Conservation (phyloP, 1,140 invertebrate genomes). For the Saccostrea cuccullata region DNA sequence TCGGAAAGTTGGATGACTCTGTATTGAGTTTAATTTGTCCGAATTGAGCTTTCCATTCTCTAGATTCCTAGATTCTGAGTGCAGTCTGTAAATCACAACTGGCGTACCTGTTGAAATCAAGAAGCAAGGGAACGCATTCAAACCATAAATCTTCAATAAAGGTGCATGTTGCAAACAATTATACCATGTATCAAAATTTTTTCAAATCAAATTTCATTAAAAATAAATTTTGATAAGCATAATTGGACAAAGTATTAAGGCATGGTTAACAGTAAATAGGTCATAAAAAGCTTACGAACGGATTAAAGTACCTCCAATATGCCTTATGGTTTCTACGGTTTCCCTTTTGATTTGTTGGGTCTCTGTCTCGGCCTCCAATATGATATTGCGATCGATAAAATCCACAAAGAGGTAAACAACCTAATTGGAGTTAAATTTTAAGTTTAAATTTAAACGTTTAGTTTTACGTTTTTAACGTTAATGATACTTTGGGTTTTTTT, state of each 20-base stretch:
- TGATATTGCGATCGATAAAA: not conserved
- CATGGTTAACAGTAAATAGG: not conserved
- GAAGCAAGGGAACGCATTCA: not conserved
- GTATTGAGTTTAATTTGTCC: not conserved
- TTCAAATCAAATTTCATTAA: not conserved
- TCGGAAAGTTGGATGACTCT: not conserved
- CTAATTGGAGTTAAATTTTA: not conserved
- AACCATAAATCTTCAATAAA: not conserved
- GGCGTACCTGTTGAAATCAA: not conserved
- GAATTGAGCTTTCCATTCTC: not conserved
- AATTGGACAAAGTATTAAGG: not conserved
- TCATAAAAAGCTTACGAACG: not conserved
- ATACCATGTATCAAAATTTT: not conserved
- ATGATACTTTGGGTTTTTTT: too few relatives aligned
- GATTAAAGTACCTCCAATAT: not conserved
- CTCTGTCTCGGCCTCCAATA: not conserved
- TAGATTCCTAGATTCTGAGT: not conserved
- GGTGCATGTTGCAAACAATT: not conserved
- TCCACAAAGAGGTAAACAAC: not conserved
- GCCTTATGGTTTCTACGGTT: not conserved
- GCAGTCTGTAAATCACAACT: not conserved
- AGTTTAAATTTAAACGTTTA: not conserved
- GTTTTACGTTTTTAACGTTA: too few relatives aligned
- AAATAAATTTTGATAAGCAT: not conserved
- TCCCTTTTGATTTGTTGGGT: not conserved